Base-by-base conservation (phyloP, 2,113 vertebrate genomes). In the Poicephalus meyeri region DNA sequence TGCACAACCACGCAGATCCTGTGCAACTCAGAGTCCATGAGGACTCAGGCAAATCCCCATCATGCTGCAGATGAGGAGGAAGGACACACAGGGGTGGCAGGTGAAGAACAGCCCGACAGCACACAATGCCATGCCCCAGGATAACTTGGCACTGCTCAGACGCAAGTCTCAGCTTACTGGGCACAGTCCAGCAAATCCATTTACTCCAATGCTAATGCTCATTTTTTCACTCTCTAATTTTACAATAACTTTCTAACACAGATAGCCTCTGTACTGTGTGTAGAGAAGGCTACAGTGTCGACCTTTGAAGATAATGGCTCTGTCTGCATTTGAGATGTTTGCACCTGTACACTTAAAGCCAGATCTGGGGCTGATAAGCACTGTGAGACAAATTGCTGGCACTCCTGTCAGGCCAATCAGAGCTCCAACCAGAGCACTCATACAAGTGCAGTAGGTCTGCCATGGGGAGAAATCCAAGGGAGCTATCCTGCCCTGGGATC, bases 301-400 rank as follows among this genome's bases (percentile, higher is more conserved):
- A 93, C 82, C 79, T 94, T 95, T 91, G 82, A 80, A 88, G 58
- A 58, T 93, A 89, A 91, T 52, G 44, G 52, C 66, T 93, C 71
- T 89, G 46, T 86, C 94, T 86, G 76, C 71, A 53, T 80, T 73
- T 79, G 41, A 94, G 63, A 53, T 31, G 44, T 68, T 78, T 87
- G 55, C n/a, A 74, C 15, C 56, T 17, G 26, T n/a, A 44, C 37
- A 17, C 24, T 41, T 61, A 41, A 74, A 87, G 64, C 5, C 39
- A 81, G 50, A 55, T 47, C 53, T 60, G 50, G 13, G 39, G 52
- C 50, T 89, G 56, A 91, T 55, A 71, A 77, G 19, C 47, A 31
- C 35, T 2, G 6, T 7, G 1, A 86, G 31, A 31, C 79, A 41
- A 76, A 64, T 1, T 29, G 25, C 42, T 78, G 70, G 26, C 33